Evolutionary conservation across 2,113 vertebrate species (phyloP), one percentile per base, ranked within the genome.

Genomic region (Ictidomys tridecemlineatus): DNA sequence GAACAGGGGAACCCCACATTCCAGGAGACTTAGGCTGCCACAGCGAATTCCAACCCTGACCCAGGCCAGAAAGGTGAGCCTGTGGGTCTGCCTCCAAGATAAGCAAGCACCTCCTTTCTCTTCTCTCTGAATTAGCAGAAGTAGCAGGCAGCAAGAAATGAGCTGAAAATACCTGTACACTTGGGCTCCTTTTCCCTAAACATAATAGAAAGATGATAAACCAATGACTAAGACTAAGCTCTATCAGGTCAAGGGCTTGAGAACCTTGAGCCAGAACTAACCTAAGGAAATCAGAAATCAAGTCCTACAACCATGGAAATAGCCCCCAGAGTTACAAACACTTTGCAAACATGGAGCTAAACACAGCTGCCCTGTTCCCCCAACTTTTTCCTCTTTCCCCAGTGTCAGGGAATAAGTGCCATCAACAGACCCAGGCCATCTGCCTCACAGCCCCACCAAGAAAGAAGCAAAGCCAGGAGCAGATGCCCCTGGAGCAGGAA

Each of bases 321-420:
- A 3, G 8, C 10, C 14, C 42, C n/a, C 8, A 28, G 42, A 34
- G 61, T 51, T 3, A 45, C 13, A 65, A 37, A 42, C 30, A 80
- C 24, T 26, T 2, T 51, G 16, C 63, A 73, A 53, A 89, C 20
- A 45, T 2, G 16, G 24, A 85, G 39, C 34, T 28, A 45, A 28
- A 34, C 10, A 76, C 14, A 48, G 26, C 9, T 34, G 18, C 0
- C 1, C 39, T 8, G 4, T 24, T 58, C 16, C 58, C 63, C n/a
- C 30, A 53, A 5, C 26, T 70, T 34, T 30, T 13, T 73, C 28
- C 3, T 14, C 45, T 37, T 56, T 32, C 45, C 34, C 51, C 17
- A 13, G 0, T 1, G 3, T 2, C 4, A 56, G 34, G 28, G 1
- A 5, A 0, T 8, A 37, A 53, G 39, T 61, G 56, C 14, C 0